Percentiles rank a stretch among this genome's conserved stretches.
These are phyloP conservation scores for Parelbella ahira DNA, from an alignment of 2,888 invertebrate species.

Conservation along the genomic window DNA sequence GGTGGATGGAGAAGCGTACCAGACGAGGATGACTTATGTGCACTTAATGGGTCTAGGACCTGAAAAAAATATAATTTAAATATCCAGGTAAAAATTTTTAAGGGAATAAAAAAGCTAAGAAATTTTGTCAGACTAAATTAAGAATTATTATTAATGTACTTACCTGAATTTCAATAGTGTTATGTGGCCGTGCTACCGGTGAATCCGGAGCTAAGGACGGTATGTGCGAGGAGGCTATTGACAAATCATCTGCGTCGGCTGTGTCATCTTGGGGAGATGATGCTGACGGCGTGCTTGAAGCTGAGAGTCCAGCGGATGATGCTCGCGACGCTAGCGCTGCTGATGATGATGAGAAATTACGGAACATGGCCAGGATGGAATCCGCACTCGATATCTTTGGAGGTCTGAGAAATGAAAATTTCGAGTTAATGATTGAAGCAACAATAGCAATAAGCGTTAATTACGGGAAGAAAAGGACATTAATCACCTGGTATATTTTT, in stretches of 20 bases:
- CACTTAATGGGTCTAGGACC: slow-evolving; percentile 85
- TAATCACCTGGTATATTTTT: slow-evolving; percentile 72
- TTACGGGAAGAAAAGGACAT: neutral
- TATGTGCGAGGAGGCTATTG: slow-evolving; percentile 83
- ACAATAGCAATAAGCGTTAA: neutral
- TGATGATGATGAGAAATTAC: slow-evolving; percentile 85
- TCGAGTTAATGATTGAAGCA: slow-evolving; percentile 13
- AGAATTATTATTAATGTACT: too few relatives aligned
- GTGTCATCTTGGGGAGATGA: slow-evolving; percentile 88
- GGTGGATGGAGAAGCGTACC: slow-evolving; percentile 86
- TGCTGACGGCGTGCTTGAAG: slow-evolving; percentile 86
- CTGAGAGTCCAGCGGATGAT: slow-evolving; percentile 83
- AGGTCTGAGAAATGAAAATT: slow-evolving; percentile 49
- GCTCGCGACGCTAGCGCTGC: slow-evolving; percentile 81
- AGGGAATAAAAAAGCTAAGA: too few relatives aligned
- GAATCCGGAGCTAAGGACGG: slow-evolving; percentile 83
- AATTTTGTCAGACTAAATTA: too few relatives aligned
- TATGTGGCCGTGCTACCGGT: slow-evolving; percentile 71
- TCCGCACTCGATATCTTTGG: slow-evolving; percentile 89
- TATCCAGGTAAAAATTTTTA: too few relatives aligned
- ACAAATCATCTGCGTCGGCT: slow-evolving; percentile 85
- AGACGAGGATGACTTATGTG: slow-evolving; percentile 80
- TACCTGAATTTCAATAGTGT: slow-evolving; percentile 74
- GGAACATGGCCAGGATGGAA: slow-evolving; percentile 89
- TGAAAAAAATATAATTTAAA: slow-evolving; percentile 32